Base-by-base conservation (phyloP, 2,113 vertebrate genomes). In the Leucopternis melanops region DNA sequence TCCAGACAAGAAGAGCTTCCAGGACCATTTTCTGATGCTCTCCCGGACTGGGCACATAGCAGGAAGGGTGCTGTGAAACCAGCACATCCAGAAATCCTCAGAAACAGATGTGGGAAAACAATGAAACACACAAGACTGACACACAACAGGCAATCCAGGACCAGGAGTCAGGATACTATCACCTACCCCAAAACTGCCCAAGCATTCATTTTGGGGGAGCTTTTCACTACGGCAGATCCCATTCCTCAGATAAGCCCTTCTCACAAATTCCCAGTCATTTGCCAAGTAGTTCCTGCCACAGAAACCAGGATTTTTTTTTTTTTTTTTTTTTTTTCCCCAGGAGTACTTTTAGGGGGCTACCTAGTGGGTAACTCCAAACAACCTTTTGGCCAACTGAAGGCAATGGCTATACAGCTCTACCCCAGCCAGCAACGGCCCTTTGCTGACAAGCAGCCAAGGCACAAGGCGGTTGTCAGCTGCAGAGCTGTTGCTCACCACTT, bases 381-480 rank as follows among this genome's bases (percentile, higher is more conserved):
- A n/a, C 22, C 36, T 67, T 45, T 26, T 14, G 29, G 70, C 17
- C 80, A 88, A 3, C 8, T 3, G n/a, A 54, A 81, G 65, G 67
- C 81, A 49, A 40, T 0, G 54, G 58, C 50, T 42, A 23, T 54
- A 25, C 8, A 65, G 82, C 66, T 49, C 54, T 42, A 13, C 5
- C 63, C 83, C 62, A 66, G 62, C 25, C 38, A 3, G 65, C 63
- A 78, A 3, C 2, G 17, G 86, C 73, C 47, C 79, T 67, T 8
- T 69, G 72, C 96, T 94, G 96, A 95, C 59, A 74, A 19, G 45
- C 3, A 83, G 94, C 95, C 90, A 94, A 96, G 63, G 90, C 82
- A 88, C 63, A 71, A 92, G 79, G 74, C 34, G 0, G 25, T 58
- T 84, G 69, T 71, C 95, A 96, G 96, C 94, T 91, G 96, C 94